Percentiles rank a stretch among this genome's conserved stretches.
phyloP scores from a whole-genome alignment of 2,888 invertebrate genomes.

The Ectemnius cavifrons region DNA sequence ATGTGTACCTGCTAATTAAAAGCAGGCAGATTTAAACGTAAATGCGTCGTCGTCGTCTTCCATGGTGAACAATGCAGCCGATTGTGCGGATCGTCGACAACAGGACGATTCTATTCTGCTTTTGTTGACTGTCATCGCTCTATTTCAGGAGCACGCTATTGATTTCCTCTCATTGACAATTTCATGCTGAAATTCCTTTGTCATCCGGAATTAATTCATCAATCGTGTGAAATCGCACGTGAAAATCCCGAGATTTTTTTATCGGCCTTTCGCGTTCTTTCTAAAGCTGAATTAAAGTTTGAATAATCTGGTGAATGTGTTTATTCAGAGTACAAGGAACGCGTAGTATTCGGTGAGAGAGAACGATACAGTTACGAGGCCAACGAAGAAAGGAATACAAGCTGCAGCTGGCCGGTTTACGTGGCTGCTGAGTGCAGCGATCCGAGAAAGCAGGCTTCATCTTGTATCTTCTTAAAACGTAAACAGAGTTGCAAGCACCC shows the following conservation, averaged over 20 bases:
- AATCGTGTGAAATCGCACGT: no score
- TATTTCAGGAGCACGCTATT: no score
- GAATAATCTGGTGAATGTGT: no score
- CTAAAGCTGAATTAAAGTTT: no score
- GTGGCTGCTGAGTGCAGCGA: slow-evolving; percentile 61
- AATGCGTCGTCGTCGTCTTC: slow-evolving; percentile 8
- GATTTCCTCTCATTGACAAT: no score
- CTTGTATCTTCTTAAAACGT: slow-evolving; percentile 59
- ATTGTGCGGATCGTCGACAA: slow-evolving; percentile 28
- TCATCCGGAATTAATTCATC: no score
- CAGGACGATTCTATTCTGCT: slow-evolving; percentile 13
- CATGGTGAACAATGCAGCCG: slow-evolving; percentile 33
- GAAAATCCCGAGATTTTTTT: no score
- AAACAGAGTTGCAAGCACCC: slow-evolving; percentile 51
- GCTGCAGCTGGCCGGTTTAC: slow-evolving; percentile 59
- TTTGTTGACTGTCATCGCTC: slow-evolving; percentile 8
- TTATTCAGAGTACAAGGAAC: no score
- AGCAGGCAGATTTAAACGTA: slow-evolving; percentile 19
- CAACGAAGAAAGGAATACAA: slow-evolving; percentile 52
- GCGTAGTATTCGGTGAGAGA: slow-evolving; percentile 4
- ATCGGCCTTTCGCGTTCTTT: no score
- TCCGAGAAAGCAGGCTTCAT: slow-evolving; percentile 58
- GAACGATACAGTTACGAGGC: slow-evolving; percentile 47
- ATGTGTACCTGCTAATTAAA: slow-evolving; percentile 51
- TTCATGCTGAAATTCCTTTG: no score